Evolutionary conservation across 2,888 invertebrate genomes (phyloP).

Genomic region (Oscheius myriophilus): DNA sequence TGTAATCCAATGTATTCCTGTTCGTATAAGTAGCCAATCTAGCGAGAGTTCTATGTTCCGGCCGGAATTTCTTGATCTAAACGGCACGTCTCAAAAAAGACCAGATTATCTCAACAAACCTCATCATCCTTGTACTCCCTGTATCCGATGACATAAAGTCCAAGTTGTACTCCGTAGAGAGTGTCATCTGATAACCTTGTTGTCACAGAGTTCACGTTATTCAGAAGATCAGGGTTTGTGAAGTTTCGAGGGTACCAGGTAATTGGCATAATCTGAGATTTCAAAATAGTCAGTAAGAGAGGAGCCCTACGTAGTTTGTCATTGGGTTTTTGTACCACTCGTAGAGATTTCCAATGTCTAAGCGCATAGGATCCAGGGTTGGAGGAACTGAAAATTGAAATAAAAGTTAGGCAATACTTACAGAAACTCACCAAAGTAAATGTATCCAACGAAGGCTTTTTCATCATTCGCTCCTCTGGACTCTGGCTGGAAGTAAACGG

Average conservation of each 20-base stretch:
- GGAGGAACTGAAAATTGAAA: slow-evolving; percentile 62
- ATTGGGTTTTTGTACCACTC: slow-evolving; percentile 70
- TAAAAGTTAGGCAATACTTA: background rate
- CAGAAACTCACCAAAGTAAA: slow-evolving; percentile 67
- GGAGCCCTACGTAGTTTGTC: slow-evolving; percentile 48
- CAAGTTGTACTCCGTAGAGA: slow-evolving; percentile 67
- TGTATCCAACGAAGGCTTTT: slow-evolving; percentile 70
- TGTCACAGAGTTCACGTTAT: slow-evolving; percentile 50
- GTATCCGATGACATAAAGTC: slow-evolving; percentile 69
- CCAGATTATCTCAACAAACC: slow-evolving; percentile 14
- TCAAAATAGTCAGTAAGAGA: background rate
- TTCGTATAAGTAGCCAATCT: slow-evolving; percentile 65
- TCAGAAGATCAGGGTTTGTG: slow-evolving; percentile 65
- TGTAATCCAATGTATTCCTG: slow-evolving; percentile 62
- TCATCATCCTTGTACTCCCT: slow-evolving; percentile 66
- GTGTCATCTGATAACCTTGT: slow-evolving; percentile 64
- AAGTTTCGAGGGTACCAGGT: slow-evolving; percentile 70
- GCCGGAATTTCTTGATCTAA: slow-evolving; percentile 69
- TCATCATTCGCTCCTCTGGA: slow-evolving; percentile 66
- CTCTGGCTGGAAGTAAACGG: slow-evolving; percentile 69
- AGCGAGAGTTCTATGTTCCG: slow-evolving; percentile 67
- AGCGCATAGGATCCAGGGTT: slow-evolving; percentile 69
- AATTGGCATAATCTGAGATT: slow-evolving; percentile 65
- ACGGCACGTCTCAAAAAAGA: slow-evolving; percentile 4
- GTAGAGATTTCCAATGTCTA: slow-evolving; percentile 68